Percentiles rank a stretch among this genome's conserved stretches.
phyloP scores from a whole-genome alignment of 1,140 invertebrate genomes.

The Cyclina sinensis region DNA sequence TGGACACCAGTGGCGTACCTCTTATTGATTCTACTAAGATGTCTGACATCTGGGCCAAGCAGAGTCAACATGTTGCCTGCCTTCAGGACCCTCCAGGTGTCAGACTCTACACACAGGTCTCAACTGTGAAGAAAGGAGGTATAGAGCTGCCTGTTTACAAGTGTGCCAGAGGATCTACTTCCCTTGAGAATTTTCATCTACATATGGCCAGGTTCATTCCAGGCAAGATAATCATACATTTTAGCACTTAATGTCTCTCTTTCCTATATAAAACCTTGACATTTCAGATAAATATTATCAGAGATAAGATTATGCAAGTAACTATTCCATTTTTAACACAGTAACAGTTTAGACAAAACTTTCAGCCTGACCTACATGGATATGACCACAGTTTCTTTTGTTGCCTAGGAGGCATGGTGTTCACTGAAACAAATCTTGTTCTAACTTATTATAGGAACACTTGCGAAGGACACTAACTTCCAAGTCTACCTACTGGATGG shows the following conservation, averaged over 20 bases:
- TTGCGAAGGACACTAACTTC: constrained; percentile 68
- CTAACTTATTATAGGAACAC: constrained; percentile 60
- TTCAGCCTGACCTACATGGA: constrained; percentile 15
- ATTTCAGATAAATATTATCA: constrained; percentile 7
- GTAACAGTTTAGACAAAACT: constrained; percentile 23
- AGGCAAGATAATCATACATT: constrained; percentile 56
- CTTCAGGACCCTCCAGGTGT: constrained; percentile 74
- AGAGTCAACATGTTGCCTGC: constrained; percentile 72
- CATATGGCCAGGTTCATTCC: constrained; percentile 74
- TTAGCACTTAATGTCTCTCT: neutral
- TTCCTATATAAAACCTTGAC: constrained; percentile 21
- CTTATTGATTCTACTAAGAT: constrained; percentile 66
- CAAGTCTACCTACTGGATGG: constrained; percentile 72
- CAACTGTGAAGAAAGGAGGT: constrained; percentile 69
- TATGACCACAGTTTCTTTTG: constrained; percentile 25
- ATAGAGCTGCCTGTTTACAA: constrained; percentile 51
- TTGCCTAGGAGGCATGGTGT: constrained; percentile 19
- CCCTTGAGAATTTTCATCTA: constrained; percentile 71
- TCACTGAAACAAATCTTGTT: constrained; percentile 31
- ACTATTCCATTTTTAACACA: constrained; percentile 3
- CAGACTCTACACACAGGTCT: constrained; percentile 68
- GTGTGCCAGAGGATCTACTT: constrained; percentile 65
- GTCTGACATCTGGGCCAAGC: constrained; percentile 68
- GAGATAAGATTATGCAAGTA: neutral
- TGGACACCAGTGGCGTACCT: constrained; percentile 74